Conservation (phyloP, 1,140 invertebrate genomes). For the Luehdorfia chinensis region DNA sequence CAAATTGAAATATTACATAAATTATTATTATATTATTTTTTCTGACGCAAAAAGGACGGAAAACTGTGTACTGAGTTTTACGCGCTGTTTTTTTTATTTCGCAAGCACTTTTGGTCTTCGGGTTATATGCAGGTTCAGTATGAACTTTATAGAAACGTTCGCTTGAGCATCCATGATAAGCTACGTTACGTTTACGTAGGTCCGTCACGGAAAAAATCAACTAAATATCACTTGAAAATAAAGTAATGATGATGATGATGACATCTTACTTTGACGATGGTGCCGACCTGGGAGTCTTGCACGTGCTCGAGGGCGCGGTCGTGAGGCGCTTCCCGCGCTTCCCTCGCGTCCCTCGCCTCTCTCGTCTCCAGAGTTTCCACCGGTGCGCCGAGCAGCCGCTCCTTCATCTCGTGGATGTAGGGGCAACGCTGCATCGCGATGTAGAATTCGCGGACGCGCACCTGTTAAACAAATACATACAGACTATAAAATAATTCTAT, state of each 20-base stretch:
- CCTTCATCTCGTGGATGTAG: conserved; percentile 94
- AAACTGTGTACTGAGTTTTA: too few species aligned
- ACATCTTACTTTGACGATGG: conserved; percentile 87
- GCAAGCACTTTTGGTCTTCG: too few species aligned
- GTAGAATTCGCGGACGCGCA: conserved; percentile 68
- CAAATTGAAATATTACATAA: too few species aligned
- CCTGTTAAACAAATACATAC: conserved; percentile 39
- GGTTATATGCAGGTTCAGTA: too few species aligned
- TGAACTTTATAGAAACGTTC: too few species aligned
- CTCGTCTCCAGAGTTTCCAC: conserved; percentile 39
- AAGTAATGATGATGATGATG: conserved; percentile 23
- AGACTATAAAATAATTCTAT: conserved; percentile 1
- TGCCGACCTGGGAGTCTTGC: conserved; percentile 82
- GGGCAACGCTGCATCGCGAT: conserved; percentile 90
- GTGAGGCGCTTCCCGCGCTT: conserved; percentile 28
- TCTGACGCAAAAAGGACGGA: too few species aligned
- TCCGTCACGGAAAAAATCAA: too few species aligned
- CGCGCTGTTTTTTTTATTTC: too few species aligned
- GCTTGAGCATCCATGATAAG: too few species aligned
- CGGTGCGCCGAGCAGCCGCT: conserved; percentile 86
- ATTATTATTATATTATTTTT: too few species aligned
- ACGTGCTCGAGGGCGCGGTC: conserved; percentile 48
- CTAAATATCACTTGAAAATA: too few species aligned
- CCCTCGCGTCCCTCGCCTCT: neutral
- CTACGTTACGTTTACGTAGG: too few species aligned